Base-by-base conservation (phyloP, 2,113 vertebrate species). In the Tamias sibiricus region DNA sequence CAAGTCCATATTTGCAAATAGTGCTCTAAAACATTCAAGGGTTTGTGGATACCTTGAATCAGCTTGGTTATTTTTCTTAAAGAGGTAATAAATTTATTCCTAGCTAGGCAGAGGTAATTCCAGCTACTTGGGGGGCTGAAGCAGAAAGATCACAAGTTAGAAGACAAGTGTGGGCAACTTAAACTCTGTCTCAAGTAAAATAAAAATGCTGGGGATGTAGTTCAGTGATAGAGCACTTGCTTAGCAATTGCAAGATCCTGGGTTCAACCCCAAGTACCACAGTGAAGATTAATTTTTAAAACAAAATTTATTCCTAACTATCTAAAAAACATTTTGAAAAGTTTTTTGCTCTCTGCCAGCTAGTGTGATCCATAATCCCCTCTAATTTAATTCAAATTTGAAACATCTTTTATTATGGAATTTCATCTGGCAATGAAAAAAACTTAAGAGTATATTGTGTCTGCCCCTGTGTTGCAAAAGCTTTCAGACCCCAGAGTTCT, bases 1-100 rank as follows among this genome's bases (percentile, higher is more conserved):
- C 17, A 87, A 94, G 42, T 97, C 8, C 7, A 0, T 72, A n/a
- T 87, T 94, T 97, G 44, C 14, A 94, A 37, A 52, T 82, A 71
- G 19, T 69, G 6, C 54, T 86, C 52, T 89, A 77, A 96, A 91
- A 74, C 44, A 80, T 49, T 62, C 0, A 42, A 68, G 17, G 8
- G 32, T 54, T 54, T 68, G 3, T 92, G 16, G 74, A 68, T 79
- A 94, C 14, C 62, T 83, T 75, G 16, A 91, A 30, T 93, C 81
- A 59, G 42, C 8, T 74, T 94, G 8, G 59, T 86, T n/a, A 11
- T 68, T 94, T 91, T 82, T 85, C 28, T 40, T 87, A 68, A 42
- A 83, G 6, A 49, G 24, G 59, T 80, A 64, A 20, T 90, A 71
- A 40, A 30, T 84, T 83, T 76, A 19, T 77, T 71, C 32, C 28